phyloP scores from a whole-genome alignment of 1,140 invertebrate species.

The Arctopsyche grandis region DNA sequence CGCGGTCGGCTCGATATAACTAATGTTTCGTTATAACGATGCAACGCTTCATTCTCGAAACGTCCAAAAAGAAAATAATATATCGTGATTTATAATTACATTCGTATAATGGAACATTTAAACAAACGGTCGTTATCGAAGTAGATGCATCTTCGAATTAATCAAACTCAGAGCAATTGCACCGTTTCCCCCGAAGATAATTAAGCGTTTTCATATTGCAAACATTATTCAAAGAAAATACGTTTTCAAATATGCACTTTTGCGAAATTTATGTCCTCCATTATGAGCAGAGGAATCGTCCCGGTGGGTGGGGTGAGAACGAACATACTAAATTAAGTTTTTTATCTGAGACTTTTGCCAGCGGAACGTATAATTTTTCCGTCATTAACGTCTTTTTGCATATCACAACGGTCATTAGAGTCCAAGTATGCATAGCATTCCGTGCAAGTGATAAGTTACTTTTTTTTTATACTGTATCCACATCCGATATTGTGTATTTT shows the following conservation, averaged over 20 bases:
- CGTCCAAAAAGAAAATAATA: too few species aligned
- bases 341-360: conserved; percentile 43
- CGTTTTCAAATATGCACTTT: conserved; percentile 44
- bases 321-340: conserved; percentile 48
- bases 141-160: too few species aligned
- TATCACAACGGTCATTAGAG: conserved; percentile 40
- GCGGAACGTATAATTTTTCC: conserved; percentile 45
- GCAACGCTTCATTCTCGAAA: not conserved
- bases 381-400: conserved; percentile 45
- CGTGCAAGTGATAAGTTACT: too few species aligned
- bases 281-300: conserved; percentile 44
- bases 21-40: not conserved
- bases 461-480: too few species aligned
- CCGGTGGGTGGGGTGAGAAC: conserved; percentile 12
- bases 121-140: too few species aligned
- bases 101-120: too few species aligned
- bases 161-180: not conserved
- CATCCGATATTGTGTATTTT: too few species aligned
- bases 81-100: too few species aligned
- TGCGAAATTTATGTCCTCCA: conserved; percentile 46
- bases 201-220: conserved; percentile 22
- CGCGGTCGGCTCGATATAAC: not conserved
- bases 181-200: conserved; percentile 8
- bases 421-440: not conserved
- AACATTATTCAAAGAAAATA: conserved; percentile 17